Base-by-base conservation (phyloP, 2,113 vertebrate genomes). In the Zosterops pallidus region DNA sequence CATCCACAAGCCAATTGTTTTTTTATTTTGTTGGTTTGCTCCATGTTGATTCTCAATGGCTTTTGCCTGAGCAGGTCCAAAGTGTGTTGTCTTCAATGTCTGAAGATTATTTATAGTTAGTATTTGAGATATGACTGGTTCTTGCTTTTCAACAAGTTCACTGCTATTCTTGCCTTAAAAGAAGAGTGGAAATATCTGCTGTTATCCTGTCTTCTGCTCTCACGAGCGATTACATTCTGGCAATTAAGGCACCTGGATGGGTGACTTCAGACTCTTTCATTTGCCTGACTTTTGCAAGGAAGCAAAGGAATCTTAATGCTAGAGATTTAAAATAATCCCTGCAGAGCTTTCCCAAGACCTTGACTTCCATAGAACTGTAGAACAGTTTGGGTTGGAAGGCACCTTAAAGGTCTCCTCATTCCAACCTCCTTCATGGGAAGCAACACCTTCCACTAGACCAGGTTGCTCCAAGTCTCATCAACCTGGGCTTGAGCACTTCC, bases 11-110 rank as follows among this genome's bases (percentile, higher is more conserved):
- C 37, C 15, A 24, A 0, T 37, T 83, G 37, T 15, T 7, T n/a
- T 70, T 64, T 37, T n/a, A 20, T 53, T 75, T 78, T 49, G n/a
- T 25, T 59, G 28, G 6, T 70, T 82, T 70, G 29, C 12, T 82
- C 24, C 8, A 2, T 26, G 47, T 31, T 82, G 55, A 15, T 60
- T 91, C n/a, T 83, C 0, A 0, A 18, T 77, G n/a, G 3, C 14
- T 87, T 83, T 70, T 55, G 6, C 57, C 35, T 55, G 35, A 67
- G 23, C 1, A 1, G 5, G 10, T 71, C 35, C 46, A 5, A 22
- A 53, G n/a, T 46, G 10, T 44, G 5, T 57, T 50, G 22, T 52
- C n/a, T 55, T 59, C 33, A 47, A 2, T 65, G 22, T 64, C 23
- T 78, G 37, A 62, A 57, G 46, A 57, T 83, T 75, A 53, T 57